These are phyloP conservation scores for Heliothis peltigera DNA, from an alignment of 2,888 invertebrate genomes.

Conservation along the genomic window DNA sequence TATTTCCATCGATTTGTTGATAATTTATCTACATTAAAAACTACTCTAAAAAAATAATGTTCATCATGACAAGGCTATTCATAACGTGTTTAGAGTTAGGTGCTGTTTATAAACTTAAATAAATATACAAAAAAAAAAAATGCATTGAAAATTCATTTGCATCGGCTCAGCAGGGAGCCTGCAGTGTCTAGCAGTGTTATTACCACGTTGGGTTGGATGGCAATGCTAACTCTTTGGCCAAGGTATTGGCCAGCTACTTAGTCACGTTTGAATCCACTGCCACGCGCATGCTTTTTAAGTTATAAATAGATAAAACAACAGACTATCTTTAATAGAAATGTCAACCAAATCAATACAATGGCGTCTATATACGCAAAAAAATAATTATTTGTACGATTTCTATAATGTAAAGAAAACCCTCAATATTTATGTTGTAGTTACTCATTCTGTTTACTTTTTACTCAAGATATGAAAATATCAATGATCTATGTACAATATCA, in stretches of 20 bases:
- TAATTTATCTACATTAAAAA: conserved; percentile 2
- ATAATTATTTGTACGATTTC: not conserved
- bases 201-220: too few relatives aligned
- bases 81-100: not conserved
- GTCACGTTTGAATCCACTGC: too few relatives aligned
- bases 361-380: not conserved
- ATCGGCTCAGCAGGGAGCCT: too few relatives aligned
- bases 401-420: conserved; percentile 4
- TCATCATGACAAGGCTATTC: not conserved
- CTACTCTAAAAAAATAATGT: not conserved
- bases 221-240: too few relatives aligned
- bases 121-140: too few relatives aligned
- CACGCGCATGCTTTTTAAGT: too few relatives aligned
- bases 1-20: not conserved
- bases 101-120: too few relatives aligned
- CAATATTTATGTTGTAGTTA: not conserved
- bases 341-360: not conserved
- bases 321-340: too few relatives aligned
- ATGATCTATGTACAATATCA: not conserved
- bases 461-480: not conserved
- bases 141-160: too few relatives aligned
- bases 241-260: too few relatives aligned
- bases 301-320: too few relatives aligned
- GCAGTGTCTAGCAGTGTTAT: too few relatives aligned
- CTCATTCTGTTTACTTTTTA: not conserved